Base-by-base conservation (phyloP, 1,140 invertebrate species). In the Metopolophium dirhodum region DNA sequence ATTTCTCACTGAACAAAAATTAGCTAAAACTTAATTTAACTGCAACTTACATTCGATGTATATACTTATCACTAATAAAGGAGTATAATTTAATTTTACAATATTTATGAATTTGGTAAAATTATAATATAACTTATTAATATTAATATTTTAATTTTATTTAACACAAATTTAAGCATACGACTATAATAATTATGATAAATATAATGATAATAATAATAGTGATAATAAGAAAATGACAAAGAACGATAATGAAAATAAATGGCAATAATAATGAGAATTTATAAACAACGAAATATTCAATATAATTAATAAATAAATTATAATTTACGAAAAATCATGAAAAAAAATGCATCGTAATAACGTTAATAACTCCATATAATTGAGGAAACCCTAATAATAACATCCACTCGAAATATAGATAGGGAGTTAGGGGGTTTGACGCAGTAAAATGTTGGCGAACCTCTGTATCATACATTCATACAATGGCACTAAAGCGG, bases 1-100 rank as follows among this genome's bases (percentile, higher is more conserved):
- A 68, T n/a, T 68, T 90, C 54, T 90, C 89, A 90, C 89, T 90
- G 26, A 45, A 90, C 22, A 90, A 90, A 45, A 45, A 61, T 68
- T 68, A 20, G 26, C 35, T 90, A 90, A 45, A 47, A 90, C 41
- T 30, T 45, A 90, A 90, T 61, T 61, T 30, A 90, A 90, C 57
- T 18, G 7, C 23, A 45, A 45, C 11, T 90, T 61, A 90, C 23
- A 30, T 61, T 7, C 1, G 22, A 89, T 37, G 30, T 86, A 88
- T 37, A 54, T 54, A 54, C 20, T 54, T 89, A 37, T 54, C 11
- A 6, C n/a, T 89, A 89, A 23, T 37, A 22, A 54, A 37, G 37
- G 22, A 57, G n/a, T 41, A 30, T 37, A 26, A 68, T 30, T 68
- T 26, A 90, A 20, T 37, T 26, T 37, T 45, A 61, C 45, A 68